Conservation (phyloP, 2,888 invertebrate species). For the Lissonota sp. region DNA sequence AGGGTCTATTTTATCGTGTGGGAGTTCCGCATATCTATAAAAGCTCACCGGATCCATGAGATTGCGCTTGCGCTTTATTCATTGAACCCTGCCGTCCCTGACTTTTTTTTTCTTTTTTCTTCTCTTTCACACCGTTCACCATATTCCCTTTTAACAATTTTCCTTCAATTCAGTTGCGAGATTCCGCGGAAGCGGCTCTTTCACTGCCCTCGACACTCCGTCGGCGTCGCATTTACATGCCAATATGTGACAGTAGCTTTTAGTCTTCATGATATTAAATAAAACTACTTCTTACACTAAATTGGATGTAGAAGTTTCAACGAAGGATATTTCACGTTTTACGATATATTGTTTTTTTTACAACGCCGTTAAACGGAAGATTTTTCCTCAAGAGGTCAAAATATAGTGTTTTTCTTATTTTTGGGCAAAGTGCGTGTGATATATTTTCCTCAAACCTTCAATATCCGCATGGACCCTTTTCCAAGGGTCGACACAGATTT, state of each 20-base stretch:
- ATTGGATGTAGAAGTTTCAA: slow-evolving; percentile 20
- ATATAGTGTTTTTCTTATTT: not conserved
- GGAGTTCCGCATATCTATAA: slow-evolving; percentile 22
- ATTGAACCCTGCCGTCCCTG: slow-evolving; percentile 54
- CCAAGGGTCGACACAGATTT: slow-evolving; percentile 42
- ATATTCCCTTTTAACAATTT: not conserved
- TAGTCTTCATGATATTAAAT: slow-evolving; percentile 45
- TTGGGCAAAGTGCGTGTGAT: not conserved
- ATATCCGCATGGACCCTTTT: slow-evolving; percentile 58
- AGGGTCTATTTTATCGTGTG: too few relatives aligned
- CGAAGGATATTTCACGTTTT: not conserved
- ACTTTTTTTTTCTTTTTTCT: slow-evolving; percentile 19
- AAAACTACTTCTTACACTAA: slow-evolving; percentile 1
- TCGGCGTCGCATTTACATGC: slow-evolving; percentile 45
- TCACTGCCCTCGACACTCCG: slow-evolving; percentile 58
- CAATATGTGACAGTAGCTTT: slow-evolving; percentile 63
- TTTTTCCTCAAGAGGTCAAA: not conserved
- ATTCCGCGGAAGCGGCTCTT: slow-evolving; percentile 59
- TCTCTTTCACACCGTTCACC: not conserved
- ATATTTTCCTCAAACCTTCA: slow-evolving; percentile 1
- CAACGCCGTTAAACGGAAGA: not conserved
- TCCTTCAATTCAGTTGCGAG: slow-evolving; percentile 52
- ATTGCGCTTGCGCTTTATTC: slow-evolving; percentile 75
- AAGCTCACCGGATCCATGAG: slow-evolving; percentile 74
- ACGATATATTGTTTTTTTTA: not conserved